Base-by-base conservation (phyloP, 2,113 vertebrate species). In the Poeciliopsis turrubarensis region DNA sequence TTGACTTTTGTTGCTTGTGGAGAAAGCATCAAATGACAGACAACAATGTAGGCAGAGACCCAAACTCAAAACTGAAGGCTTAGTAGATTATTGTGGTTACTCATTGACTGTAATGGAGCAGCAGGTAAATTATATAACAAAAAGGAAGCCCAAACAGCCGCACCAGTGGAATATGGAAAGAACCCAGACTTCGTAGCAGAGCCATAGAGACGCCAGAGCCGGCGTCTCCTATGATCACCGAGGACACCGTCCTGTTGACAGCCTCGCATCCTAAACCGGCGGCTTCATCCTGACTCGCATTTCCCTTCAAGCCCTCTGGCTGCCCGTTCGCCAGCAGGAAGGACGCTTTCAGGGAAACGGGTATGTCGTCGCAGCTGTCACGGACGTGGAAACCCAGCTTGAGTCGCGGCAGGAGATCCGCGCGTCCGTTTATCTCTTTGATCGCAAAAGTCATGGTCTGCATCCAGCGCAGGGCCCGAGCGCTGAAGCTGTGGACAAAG, bases 401-500 rank as follows among this genome's bases (percentile, higher is more conserved):
- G 8, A 93, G 68, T 37, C 87, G 80, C 30, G 94, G 92, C 27
- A 95, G 87, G 14, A 95, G 77, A 73, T 95, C 92, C 8, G 31
- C 62, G 31, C 86, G 87, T 41, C 80, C 74, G 78, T 95, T 95
- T 73, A 95, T 92, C 71, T 95, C 93, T 54, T 66, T 73, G 15
- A 94, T 89, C 30, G 94, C 85, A 76, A 94, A 95, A 15, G 77
- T 86, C 94, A 95, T 94, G 10, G 93, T 92, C 62, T 89, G 85
- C 87, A 93, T 93, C 93, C 94, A 95, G 17, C 93, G 89, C 26
- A 94, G 75, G 19, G 91, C 90, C 75, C 91, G 87, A 74, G 91
- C 71, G 39, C 82, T 92, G 72, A 94, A 94, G 81, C 93, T 94
- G 70, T 34, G 69, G 17, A 25, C 2, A 75, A 7, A 79, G 29